Evolutionary conservation across 1,140 invertebrate species (phyloP), one percentile per base, ranked within the genome.

Genomic region (Tetragnatha versicolor): DNA sequence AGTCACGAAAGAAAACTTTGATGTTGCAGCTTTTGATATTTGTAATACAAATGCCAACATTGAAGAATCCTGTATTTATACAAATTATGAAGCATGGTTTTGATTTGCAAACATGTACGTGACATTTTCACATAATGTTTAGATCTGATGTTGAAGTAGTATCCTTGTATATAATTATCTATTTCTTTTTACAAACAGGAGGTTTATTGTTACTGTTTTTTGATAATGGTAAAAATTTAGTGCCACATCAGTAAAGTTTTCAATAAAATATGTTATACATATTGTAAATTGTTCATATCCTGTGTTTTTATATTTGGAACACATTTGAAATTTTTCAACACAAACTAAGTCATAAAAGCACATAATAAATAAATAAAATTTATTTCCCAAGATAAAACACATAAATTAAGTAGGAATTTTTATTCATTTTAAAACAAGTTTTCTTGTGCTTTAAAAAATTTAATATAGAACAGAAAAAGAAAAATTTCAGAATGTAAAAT

Each of bases 191-290:
- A 29, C 33, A 68, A 73, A 73, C 33, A 25, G 37, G 47, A 70
- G 47, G 7, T 60, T 58, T 73, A 39, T 73, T 73, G 69, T 73
- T 73, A 73, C 35, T 73, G 69, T 73, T 73, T 73, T 73, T 68
- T 73, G 37, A 70, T 70, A 60, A 42, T 73, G 31, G 69, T 60
- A 60, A 73, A 27, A 73, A 73, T 60, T 60, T 73, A 73, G 69
- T 60, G 20, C 22, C 51, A 73, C 51, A 31, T 73, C 17, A 31
- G 39, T 58, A n/a, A 58, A 53, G 35, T 73, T 73, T 73, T 73
- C 25, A 73, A 70, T 60, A 58, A 58, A 73, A 33, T 42, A 25
- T 60, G 49, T 55, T 70, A 49, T 42, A 68, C n/a, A n/a, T n/a
- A n/a, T n/a, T n/a, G n/a, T n/a, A n/a, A n/a, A n/a, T n/a, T n/a